phyloP scores from a whole-genome alignment of 64 coral and sea anemone genomes.

The Stichodactyla helianthus region DNA sequence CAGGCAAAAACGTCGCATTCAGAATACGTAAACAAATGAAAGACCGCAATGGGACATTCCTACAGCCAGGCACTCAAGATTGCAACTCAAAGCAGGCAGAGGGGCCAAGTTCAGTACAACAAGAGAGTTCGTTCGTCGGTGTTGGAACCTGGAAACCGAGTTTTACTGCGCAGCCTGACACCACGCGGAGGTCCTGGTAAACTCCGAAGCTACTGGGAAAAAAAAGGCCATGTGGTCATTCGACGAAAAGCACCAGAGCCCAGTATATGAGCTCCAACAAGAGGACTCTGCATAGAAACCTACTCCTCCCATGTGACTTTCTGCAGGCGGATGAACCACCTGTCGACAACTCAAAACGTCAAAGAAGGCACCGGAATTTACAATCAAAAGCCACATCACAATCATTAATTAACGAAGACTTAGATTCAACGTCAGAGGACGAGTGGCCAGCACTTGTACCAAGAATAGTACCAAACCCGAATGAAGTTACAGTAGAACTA shows the following conservation, averaged over 20 bases:
- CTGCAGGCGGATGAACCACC: no score
- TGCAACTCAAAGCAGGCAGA: not conserved
- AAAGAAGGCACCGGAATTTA: no score
- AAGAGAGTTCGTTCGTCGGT: no score
- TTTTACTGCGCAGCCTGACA: not conserved
- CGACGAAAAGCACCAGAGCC: slow-evolving; percentile 11
- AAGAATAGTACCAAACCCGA: not conserved
- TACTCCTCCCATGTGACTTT: no score
- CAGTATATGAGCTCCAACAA: no score
- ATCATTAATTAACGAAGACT: no score
- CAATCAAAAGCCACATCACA: no score
- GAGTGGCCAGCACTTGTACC: no score
- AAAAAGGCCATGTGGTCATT: slow-evolving; percentile 10
- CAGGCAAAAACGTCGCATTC: not conserved
- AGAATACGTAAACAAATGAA: slow-evolving; percentile 28
- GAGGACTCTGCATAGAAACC: no score
- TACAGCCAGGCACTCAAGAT: slow-evolving; percentile 10
- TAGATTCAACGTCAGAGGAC: no score
- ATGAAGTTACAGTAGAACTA: not conserved
- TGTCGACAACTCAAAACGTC: no score
- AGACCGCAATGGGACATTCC: not conserved
- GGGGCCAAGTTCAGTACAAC: not conserved
- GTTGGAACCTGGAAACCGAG: slow-evolving; percentile 8
- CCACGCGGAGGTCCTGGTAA: not conserved
- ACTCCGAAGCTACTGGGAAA: slow-evolving; percentile 20